Evolutionary conservation across 2,797 vertebrate genomes (phyloP).

Genomic region (Esox masquinongy): DNA sequence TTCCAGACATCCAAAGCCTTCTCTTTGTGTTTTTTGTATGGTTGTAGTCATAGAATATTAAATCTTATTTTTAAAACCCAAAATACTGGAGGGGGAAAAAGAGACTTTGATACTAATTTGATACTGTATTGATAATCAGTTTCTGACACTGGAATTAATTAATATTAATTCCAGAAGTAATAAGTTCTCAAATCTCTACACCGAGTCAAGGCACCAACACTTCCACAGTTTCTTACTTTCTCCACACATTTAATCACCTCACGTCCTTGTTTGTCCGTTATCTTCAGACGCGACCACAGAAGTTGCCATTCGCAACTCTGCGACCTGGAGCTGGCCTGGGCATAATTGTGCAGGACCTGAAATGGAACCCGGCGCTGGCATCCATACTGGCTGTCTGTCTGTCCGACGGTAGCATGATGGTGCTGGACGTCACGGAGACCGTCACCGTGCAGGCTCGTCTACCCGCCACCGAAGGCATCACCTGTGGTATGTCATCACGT

Average conservation of each 20-base stretch:
- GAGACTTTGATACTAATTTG: too few relatives aligned
- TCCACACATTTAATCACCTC: not conserved
- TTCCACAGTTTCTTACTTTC: not conserved
- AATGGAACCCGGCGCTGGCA: conserved; percentile 86
- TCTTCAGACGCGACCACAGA: conserved; percentile 79
- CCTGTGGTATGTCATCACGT: conserved; percentile 84
- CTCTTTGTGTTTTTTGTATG: too few relatives aligned
- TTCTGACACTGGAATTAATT: too few relatives aligned
- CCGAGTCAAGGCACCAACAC: not conserved
- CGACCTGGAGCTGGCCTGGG: conserved; percentile 69
- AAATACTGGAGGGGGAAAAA: too few relatives aligned
- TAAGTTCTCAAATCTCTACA: not conserved
- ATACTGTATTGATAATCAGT: too few relatives aligned
- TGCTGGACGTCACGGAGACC: conserved; percentile 84
- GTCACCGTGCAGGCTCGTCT: conserved; percentile 79
- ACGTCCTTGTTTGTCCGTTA: not conserved
- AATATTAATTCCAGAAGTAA: too few relatives aligned
- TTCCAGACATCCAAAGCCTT: too few relatives aligned
- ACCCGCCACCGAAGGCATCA: conserved; percentile 81
- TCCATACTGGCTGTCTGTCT: conserved; percentile 84
- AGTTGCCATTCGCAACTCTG: conserved; percentile 84
- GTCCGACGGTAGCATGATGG: conserved; percentile 87
- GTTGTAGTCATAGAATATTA: too few relatives aligned
- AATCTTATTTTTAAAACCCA: too few relatives aligned
- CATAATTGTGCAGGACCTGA: conserved; percentile 84